phyloP scores from a whole-genome alignment of 2,797 vertebrate species.

The Pagetopsis macropterus region DNA sequence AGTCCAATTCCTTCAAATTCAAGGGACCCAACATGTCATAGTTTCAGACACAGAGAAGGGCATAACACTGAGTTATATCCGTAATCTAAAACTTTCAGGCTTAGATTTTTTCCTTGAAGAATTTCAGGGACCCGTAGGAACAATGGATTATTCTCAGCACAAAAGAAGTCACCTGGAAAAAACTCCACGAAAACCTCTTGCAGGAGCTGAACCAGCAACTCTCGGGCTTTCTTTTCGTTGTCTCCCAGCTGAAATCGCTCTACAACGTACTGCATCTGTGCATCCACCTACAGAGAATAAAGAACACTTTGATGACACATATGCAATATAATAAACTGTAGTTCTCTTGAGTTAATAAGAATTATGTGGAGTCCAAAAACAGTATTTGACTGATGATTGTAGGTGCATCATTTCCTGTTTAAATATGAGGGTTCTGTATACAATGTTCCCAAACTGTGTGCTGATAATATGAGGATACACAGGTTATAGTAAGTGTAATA shows the following conservation, averaged over 20 bases:
- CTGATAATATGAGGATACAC: too few relatives aligned
- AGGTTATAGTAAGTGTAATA: not conserved
- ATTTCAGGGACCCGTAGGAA: too few relatives aligned
- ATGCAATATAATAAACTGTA: not conserved
- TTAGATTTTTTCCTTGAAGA: too few relatives aligned
- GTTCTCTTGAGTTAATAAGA: not conserved
- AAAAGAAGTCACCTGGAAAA: slow-evolving; percentile 86
- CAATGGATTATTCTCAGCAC: too few relatives aligned
- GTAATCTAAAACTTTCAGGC: too few relatives aligned
- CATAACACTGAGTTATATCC: too few relatives aligned
- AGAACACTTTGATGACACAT: not conserved
- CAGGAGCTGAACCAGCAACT: slow-evolving; percentile 88
- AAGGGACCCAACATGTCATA: too few relatives aligned
- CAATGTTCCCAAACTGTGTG: too few relatives aligned
- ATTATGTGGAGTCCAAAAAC: too few relatives aligned
- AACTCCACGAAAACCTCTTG: slow-evolving; percentile 93
- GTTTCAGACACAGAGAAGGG: too few relatives aligned
- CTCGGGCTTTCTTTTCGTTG: slow-evolving; percentile 84
- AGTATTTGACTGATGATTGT: not conserved
- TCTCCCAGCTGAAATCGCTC: slow-evolving; percentile 87
- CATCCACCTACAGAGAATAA: slow-evolving; percentile 79
- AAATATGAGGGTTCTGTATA: too few relatives aligned
- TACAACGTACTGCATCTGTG: slow-evolving; percentile 87
- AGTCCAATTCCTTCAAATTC: too few relatives aligned
- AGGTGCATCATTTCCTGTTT: not conserved